Conservation (phyloP, 2,113 vertebrate genomes). For the Blennius ocellaris region DNA sequence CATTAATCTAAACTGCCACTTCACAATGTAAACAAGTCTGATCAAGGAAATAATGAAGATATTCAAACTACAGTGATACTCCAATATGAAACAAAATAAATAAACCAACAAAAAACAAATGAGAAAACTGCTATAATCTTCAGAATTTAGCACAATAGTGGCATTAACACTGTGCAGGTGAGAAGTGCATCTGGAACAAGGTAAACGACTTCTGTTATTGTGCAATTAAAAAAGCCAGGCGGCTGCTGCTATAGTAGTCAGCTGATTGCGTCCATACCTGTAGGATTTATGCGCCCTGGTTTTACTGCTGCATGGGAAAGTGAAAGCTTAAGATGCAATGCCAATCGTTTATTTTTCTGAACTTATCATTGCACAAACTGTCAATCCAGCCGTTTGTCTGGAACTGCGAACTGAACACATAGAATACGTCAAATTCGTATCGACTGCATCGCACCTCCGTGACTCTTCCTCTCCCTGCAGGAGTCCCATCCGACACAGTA, state of each 20-base stretch:
- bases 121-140: no score
- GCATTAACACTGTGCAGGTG: no score
- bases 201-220: no score
- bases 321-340: neutral
- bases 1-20: no score
- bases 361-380: neutral
- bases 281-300: neutral
- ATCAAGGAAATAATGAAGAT: no score
- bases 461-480: slow-evolving; percentile 16
- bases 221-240: no score
- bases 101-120: no score
- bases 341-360: neutral
- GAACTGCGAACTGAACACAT: neutral
- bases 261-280: neutral
- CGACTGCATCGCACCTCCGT: neutral
- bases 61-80: no score
- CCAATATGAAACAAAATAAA: no score
- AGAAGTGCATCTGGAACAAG: no score
- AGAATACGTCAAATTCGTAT: slow-evolving; percentile 4
- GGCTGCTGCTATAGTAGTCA: neutral
- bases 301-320: neutral
- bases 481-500: slow-evolving; percentile 48
- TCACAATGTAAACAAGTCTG: no score
- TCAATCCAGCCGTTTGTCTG: slow-evolving; percentile 5
- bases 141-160: no score